Conservation (phyloP, 2,113 vertebrate species). For the Ctenomys sociabilis region DNA sequence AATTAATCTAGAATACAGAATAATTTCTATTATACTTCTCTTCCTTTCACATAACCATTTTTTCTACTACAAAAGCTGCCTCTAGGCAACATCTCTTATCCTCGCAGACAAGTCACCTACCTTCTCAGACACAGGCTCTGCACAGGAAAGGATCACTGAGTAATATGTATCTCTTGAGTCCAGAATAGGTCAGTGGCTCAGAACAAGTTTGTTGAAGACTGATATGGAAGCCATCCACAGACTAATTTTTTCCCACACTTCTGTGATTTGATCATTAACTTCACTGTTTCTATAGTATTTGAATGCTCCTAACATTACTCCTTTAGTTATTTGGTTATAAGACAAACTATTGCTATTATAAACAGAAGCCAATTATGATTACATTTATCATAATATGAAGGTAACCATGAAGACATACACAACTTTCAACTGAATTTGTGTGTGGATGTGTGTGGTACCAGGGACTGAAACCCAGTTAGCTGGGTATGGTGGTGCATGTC, state of each 20-base stretch:
- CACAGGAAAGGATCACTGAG: not conserved
- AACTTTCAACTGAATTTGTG: not conserved
- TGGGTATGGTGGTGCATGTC: not conserved
- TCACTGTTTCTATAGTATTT: conserved; percentile 8
- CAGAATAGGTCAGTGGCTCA: not conserved
- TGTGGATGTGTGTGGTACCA: not conserved
- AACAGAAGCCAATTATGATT: not conserved
- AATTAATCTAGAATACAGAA: conserved; percentile 14
- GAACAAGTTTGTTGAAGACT: not conserved
- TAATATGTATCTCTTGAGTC: not conserved
- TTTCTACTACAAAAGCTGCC: not conserved
- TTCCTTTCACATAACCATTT: not conserved
- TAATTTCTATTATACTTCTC: not conserved
- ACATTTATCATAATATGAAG: not conserved
- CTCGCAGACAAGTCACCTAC: not conserved
- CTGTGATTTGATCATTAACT: not conserved
- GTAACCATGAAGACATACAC: not conserved
- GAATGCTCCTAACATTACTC: not conserved
- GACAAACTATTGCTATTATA: not conserved
- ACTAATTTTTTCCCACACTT: not conserved
- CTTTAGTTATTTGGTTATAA: not conserved
- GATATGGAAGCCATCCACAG: not conserved
- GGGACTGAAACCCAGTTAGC: not conserved
- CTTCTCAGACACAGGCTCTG: not conserved
- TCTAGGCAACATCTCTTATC: not conserved